phyloP scores from a whole-genome alignment of 2,888 invertebrate genomes.

The Vanessa cardui region DNA sequence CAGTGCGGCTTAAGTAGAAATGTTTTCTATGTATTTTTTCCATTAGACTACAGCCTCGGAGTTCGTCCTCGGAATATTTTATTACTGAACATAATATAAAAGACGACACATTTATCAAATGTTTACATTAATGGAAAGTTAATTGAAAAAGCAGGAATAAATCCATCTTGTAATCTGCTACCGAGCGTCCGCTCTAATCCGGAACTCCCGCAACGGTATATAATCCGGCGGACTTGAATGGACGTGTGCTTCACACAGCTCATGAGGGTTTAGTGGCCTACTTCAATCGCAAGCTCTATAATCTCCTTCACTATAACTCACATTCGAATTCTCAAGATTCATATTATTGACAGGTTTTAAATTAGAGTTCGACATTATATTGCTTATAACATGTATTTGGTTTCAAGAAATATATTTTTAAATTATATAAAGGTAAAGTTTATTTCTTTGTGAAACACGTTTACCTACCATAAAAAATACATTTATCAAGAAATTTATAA shows the following conservation, averaged over 20 bases:
- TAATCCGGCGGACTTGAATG: slow-evolving; percentile 38
- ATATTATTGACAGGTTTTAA: neutral
- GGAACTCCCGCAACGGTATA: slow-evolving; percentile 26
- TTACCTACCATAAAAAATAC: no score
- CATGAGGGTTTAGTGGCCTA: slow-evolving; percentile 35
- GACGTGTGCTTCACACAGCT: slow-evolving; percentile 36
- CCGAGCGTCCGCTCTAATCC: slow-evolving; percentile 26
- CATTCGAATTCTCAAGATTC: slow-evolving; percentile 11
- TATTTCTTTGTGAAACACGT: no score
- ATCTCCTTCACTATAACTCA: slow-evolving; percentile 11
- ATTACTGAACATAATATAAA: neutral
- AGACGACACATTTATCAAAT: neutral
- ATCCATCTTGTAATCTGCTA: slow-evolving; percentile 24
- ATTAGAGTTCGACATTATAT: neutral
- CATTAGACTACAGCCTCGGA: no score
- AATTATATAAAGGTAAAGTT: no score
- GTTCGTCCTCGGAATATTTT: neutral
- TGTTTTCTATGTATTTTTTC: neutral
- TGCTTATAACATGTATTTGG: no score
- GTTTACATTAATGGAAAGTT: slow-evolving; percentile 3
- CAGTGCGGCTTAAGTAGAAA: neutral
- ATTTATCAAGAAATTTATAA: no score
- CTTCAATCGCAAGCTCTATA: slow-evolving; percentile 27
- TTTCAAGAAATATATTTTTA: no score
- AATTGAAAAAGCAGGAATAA: slow-evolving; percentile 25